A percentile compares a stretch with the other conserved stretches of the same genome.
Evolutionary conservation across 2,888 invertebrate genomes (phyloP).

Genomic region (Cephus pygmeus): DNA sequence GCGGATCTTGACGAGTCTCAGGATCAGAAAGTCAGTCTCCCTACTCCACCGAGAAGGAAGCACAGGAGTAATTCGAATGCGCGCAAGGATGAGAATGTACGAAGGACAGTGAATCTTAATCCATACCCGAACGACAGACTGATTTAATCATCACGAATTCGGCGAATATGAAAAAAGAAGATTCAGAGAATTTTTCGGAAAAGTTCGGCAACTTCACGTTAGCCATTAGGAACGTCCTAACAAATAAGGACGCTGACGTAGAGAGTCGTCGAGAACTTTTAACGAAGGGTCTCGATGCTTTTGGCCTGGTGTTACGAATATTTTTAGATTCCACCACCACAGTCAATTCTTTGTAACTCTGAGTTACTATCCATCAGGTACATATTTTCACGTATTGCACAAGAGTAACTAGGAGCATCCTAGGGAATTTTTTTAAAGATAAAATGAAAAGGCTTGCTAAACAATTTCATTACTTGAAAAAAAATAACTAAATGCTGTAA

Average conservation of each 20-base stretch:
- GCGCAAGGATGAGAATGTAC: conserved; percentile 27
- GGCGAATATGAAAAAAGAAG: neutral
- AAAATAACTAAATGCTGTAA: conserved; percentile 23
- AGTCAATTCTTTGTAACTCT: neutral
- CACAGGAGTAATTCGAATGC: conserved; percentile 31
- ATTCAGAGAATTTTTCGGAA: neutral
- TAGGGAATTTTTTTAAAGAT: neutral
- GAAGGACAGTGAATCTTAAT: conserved; percentile 17
- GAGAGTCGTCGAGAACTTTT: neutral
- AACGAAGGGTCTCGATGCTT: neutral
- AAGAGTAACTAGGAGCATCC: neutral
- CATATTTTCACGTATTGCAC: neutral
- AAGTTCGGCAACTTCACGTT: neutral
- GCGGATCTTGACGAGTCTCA: conserved; percentile 38
- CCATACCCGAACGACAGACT: conserved; percentile 47
- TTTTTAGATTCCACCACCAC: neutral
- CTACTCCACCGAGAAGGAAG: conserved; percentile 55
- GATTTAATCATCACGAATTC: conserved; percentile 38
- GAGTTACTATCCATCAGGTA: neutral
- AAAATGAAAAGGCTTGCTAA: neutral
- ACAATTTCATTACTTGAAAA: neutral
- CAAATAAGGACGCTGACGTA: neutral
- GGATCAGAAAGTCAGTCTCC: conserved; percentile 36
- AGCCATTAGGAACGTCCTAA: neutral
- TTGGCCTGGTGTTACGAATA: neutral